These are phyloP conservation scores for Caenorhabditis sinica DNA, from an alignment of 2,888 invertebrate species.

Conservation along the genomic window DNA sequence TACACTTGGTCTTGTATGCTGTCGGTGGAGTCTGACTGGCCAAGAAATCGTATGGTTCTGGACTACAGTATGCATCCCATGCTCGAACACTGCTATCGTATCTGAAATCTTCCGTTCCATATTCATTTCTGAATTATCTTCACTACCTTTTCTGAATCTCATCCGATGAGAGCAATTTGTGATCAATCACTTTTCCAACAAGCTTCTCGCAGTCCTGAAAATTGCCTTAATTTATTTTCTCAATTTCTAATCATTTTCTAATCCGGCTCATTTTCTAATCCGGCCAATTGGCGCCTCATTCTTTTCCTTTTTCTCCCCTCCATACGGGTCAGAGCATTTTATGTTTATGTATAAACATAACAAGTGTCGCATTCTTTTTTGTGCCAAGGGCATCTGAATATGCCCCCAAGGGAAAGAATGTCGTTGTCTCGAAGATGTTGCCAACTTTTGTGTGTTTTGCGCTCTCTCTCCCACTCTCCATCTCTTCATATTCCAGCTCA, in stretches of 20 bases:
- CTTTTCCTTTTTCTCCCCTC: neutral
- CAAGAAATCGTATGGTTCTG: constrained; percentile 84
- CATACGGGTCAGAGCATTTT: constrained; percentile 44
- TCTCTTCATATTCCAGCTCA: neutral
- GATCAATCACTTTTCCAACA: constrained; percentile 84
- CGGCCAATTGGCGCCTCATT: constrained; percentile 46
- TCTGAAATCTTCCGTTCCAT: constrained; percentile 49
- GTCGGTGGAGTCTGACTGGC: constrained; percentile 75
- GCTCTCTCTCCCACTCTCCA: constrained; percentile 17
- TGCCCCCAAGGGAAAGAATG: constrained; percentile 52
- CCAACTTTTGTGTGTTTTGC: constrained; percentile 50
- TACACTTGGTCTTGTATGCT: constrained; percentile 77
- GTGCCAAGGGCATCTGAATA: constrained; percentile 61
- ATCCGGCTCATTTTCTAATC: constrained; percentile 23
- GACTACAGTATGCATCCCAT: constrained; percentile 73
- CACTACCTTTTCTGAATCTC: constrained; percentile 77
- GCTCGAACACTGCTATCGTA: constrained; percentile 75
- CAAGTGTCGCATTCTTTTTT: constrained; percentile 47
- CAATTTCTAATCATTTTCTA: neutral
- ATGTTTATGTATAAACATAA: constrained; percentile 55
- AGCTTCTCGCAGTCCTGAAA: constrained; percentile 81
- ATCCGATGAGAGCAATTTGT: constrained; percentile 84
- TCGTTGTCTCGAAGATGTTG: constrained; percentile 30
- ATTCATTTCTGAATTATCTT: neutral
- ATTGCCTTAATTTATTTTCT: constrained; percentile 27